Percentiles rank a stretch among this genome's conserved stretches.
Conservation (phyloP, 2,113 vertebrate species). For the Elgaria multicarinata region DNA sequence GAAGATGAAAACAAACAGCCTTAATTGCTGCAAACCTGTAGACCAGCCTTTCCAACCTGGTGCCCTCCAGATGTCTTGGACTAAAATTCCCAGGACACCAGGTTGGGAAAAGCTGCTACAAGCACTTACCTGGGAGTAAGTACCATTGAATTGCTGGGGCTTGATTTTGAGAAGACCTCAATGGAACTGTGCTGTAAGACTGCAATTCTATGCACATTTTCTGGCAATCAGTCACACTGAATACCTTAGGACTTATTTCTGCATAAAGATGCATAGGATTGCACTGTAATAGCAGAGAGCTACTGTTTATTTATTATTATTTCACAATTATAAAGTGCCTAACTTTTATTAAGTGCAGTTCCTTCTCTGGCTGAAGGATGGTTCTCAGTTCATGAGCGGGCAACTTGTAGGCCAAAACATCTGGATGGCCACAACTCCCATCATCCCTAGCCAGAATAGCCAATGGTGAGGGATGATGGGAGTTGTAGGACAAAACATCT, state of each 20-base stretch:
- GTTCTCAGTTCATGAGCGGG: too few species aligned
- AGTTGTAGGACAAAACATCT: too few species aligned
- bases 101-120: too few species aligned
- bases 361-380: too few species aligned
- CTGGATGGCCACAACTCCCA: too few species aligned
- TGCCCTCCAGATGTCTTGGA: too few species aligned
- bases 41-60: too few species aligned
- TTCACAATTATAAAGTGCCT: not conserved
- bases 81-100: too few species aligned
- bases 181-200: not conserved
- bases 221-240: not conserved
- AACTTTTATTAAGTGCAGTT: not conserved
- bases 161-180: not conserved
- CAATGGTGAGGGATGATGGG: too few species aligned
- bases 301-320: not conserved
- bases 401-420: too few species aligned
- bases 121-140: not conserved
- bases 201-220: not conserved
- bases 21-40: not conserved
- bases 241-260: not conserved
- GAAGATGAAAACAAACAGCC: not conserved
- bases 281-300: not conserved
- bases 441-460: too few species aligned
- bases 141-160: not conserved
- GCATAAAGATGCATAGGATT: not conserved